Evolutionary conservation across 2,113 vertebrate species (phyloP), one percentile per base, ranked within the genome.

Genomic region (Thinocorus orbignyianus): DNA sequence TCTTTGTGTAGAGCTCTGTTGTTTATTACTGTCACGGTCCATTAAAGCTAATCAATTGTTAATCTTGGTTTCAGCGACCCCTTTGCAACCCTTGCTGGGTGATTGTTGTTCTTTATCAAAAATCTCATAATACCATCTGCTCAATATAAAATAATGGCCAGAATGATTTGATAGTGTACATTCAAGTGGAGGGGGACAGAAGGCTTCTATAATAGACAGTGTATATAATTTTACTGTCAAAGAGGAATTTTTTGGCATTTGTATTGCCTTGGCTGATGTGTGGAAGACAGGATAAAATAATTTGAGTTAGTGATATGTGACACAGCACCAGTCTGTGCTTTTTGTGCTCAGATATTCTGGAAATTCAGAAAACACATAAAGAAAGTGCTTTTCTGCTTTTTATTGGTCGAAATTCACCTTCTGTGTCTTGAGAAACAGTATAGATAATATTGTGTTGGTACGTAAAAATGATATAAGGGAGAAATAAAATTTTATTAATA

Each of bases 1-100:
- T 95, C 84, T 98, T 96, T 96, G 96, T 57, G 96, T 94, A 96
- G 23, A 93, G 76, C 95, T 97, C 91, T 68, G 95, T 93, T 96
- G 97, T 98, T 98, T 97, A 97, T 97, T 97, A 97, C 97, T 93
- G 88, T 85, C 96, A 97, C 4, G 96, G 97, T 96, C 97, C 98
- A 98, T 99, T 98, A 98, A 97, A 97, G 96, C 96, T 97, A 98
- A 99, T 99, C 98, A 98, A 97, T 98, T 98, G 98, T 97, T 98
- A 98, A 98, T 98, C 97, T 98, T 82, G 96, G 95, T 97, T 97
- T 90, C 57, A 28, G 89, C 84, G 96, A 98, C 97, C 98, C 96
- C 96, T 98, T 69, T 81, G 94, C 91, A 97, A 97, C 98, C 97
- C 90, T 97, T 96, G 79, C 90, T 86, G 86, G 81, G 92, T 80